Conservation (phyloP, 37 sponge, comb jelly and placozoan species). For the Mnemiopsis leidyi region DNA sequence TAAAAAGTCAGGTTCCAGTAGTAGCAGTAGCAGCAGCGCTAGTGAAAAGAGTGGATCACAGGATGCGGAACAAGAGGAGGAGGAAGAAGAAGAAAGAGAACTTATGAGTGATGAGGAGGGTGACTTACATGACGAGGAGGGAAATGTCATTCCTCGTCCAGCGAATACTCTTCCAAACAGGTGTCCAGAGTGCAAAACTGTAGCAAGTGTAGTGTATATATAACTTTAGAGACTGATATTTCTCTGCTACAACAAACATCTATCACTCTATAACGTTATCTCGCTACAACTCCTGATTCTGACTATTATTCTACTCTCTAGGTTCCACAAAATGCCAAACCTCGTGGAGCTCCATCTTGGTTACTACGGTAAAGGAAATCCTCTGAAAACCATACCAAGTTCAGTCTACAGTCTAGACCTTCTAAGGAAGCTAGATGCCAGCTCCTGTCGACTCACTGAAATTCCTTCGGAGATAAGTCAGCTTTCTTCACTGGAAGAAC, state of each 20-base stretch:
- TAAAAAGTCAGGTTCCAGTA: not conserved
- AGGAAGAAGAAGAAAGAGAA: not conserved
- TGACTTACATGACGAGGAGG: conserved; percentile 27
- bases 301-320: no score
- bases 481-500: conserved; percentile 18
- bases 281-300: no score
- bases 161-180: conserved; percentile 50
- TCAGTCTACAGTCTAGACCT: not conserved
- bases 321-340: conserved; percentile 57
- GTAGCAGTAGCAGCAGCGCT: not conserved
- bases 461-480: conserved; percentile 12
- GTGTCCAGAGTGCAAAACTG: no score
- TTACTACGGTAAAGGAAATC: conserved; percentile 64
- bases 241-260: no score
- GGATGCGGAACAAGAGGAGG: not conserved
- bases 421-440: conserved; percentile 46
- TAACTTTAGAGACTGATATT: no score
- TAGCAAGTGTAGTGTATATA: no score
- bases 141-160: not conserved
- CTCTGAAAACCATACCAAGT: conserved; percentile 5
- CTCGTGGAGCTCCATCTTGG: conserved; percentile 53
- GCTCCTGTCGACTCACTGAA: conserved; percentile 52
- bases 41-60: not conserved
- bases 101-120: conserved; percentile 61
- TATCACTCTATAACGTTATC: no score